Evolutionary conservation across 2,797 vertebrate genomes (phyloP).

Genomic region (Alcedo quadribrachys): DNA sequence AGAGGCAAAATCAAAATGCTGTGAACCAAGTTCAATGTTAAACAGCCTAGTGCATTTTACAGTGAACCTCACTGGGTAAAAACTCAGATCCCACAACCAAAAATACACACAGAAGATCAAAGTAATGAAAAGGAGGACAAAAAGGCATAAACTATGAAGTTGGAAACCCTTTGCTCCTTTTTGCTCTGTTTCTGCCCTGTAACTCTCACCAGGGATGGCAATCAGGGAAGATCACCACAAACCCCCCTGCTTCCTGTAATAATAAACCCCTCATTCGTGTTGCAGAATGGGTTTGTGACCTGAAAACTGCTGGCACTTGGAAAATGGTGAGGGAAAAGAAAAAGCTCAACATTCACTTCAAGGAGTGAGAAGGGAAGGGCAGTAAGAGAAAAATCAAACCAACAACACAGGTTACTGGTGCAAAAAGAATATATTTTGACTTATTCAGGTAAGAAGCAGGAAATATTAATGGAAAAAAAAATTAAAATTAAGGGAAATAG

Average conservation of each 20-base stretch:
- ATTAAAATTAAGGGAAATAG: accelerated
- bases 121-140: not conserved
- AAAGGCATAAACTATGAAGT: not conserved
- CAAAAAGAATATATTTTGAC: not conserved
- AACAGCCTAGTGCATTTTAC: not conserved
- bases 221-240: not conserved
- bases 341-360: not conserved
- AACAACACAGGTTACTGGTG: not conserved
- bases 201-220: not conserved
- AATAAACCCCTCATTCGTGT: not conserved
- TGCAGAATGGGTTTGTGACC: not conserved
- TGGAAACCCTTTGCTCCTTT: not conserved
- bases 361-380: not conserved
- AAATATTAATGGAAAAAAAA: not conserved
- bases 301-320: not conserved
- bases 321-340: not conserved
- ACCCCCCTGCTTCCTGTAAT: not conserved
- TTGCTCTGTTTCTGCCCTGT: not conserved
- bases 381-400: not conserved
- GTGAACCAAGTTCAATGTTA: not conserved
- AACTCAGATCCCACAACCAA: not conserved
- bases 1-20: not conserved
- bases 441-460: not conserved
- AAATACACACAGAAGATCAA: not conserved
- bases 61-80: not conserved